Evolutionary conservation across 2,113 vertebrate species (phyloP).

Genomic region (Alouatta palliata): DNA sequence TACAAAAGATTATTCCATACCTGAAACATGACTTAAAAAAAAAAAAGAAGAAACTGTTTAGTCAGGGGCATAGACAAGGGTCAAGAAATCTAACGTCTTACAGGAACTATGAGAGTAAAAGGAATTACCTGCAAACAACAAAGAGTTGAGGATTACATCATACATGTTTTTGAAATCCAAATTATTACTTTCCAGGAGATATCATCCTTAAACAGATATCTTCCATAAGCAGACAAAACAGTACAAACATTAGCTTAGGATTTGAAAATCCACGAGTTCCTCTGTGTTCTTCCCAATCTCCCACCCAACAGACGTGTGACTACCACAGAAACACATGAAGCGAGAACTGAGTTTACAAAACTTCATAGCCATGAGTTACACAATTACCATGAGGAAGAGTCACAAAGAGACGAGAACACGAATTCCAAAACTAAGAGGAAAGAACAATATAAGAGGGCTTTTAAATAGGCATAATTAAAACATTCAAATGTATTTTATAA

Average conservation of each 20-base stretch:
- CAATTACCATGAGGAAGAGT: background rate
- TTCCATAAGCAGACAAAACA: background rate
- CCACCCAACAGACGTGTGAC: background rate
- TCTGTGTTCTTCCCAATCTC: background rate
- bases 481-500: background rate
- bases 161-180: background rate
- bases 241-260: background rate
- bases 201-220: background rate
- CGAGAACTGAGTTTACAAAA: background rate
- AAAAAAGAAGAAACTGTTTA: background rate
- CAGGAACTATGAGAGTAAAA: background rate
- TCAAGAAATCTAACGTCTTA: background rate
- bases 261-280: background rate
- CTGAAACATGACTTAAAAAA: background rate
- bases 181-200: background rate
- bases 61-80: background rate
- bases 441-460: background rate
- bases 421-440: background rate
- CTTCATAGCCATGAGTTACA: background rate
- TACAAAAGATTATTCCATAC: background rate
- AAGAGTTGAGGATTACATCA: background rate
- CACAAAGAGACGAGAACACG: background rate
- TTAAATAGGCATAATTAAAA: background rate
- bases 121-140: background rate
- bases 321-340: background rate